Evolutionary conservation across 2,797 vertebrate genomes (phyloP).

Genomic region (Tragelaphus oryx): DNA sequence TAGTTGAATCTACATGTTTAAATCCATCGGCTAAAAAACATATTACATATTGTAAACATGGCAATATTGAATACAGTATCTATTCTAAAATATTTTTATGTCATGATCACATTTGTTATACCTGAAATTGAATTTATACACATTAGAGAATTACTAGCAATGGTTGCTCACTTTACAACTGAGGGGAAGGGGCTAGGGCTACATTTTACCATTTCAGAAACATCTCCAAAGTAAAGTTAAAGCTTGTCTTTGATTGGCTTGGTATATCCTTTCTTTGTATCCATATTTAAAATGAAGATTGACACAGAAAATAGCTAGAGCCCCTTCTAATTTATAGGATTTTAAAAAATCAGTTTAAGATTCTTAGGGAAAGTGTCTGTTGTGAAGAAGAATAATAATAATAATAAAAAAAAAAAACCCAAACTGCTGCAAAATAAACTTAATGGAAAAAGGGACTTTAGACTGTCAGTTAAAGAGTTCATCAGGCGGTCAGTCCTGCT

Average conservation of each 20-base stretch:
- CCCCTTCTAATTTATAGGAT: constrained; percentile 78
- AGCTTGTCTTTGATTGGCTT: constrained; percentile 85
- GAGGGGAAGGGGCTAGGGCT: constrained; percentile 67
- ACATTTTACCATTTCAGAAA: constrained; percentile 79
- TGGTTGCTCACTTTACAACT: constrained; percentile 77
- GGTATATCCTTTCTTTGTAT: constrained; percentile 75
- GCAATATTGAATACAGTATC: constrained; percentile 83
- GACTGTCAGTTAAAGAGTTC: constrained; percentile 89
- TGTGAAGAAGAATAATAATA: constrained; percentile 80
- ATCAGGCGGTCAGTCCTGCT: constrained; percentile 91
- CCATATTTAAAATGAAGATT: constrained; percentile 77
- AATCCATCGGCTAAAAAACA: constrained; percentile 80
- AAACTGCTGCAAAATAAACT: constrained; percentile 95
- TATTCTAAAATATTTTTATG: constrained; percentile 83
- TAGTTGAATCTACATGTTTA: constrained; percentile 77
- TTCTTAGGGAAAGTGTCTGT: constrained; percentile 80
- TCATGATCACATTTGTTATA: constrained; percentile 82
- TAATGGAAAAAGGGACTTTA: constrained; percentile 94
- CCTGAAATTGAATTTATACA: constrained; percentile 81
- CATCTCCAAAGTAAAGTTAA: constrained; percentile 85
- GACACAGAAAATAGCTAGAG: constrained; percentile 80
- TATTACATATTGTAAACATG: constrained; percentile 83
- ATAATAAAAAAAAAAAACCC: constrained; percentile 76
- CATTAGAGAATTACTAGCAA: constrained; percentile 78
- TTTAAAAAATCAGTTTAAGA: constrained; percentile 80